Conservation (phyloP, 2,888 invertebrate species). For the Hypomecis atomaria region DNA sequence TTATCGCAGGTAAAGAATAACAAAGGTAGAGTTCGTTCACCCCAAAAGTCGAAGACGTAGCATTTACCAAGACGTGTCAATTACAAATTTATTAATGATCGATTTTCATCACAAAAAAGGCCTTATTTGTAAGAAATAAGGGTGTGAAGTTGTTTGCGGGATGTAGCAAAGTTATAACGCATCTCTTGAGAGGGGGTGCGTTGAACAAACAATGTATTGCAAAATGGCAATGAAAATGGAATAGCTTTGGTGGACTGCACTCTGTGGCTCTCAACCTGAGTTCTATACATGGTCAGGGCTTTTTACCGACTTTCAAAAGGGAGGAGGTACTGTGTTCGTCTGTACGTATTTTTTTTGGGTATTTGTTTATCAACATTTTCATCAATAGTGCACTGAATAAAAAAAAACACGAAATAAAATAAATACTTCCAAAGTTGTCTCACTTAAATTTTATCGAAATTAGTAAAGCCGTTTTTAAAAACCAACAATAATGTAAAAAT, state of each 20-base stretch:
- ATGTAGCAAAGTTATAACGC: constrained; percentile 52
- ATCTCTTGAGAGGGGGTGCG: constrained; percentile 69
- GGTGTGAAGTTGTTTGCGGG: constrained; percentile 32
- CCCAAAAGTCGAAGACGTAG: constrained; percentile 52
- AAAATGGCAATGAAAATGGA: constrained; percentile 68
- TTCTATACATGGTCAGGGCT: background rate
- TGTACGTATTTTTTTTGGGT: no score
- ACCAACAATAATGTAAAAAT: no score
- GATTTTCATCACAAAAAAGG: constrained; percentile 32
- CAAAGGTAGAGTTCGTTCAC: constrained; percentile 52
- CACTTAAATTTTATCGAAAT: no score
- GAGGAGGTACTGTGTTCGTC: no score
- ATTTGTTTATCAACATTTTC: no score
- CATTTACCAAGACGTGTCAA: constrained; percentile 57
- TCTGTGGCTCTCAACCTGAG: constrained; percentile 57
- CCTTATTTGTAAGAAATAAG: constrained; percentile 45
- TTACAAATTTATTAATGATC: constrained; percentile 43
- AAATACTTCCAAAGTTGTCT: no score
- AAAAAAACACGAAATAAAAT: no score
- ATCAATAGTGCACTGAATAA: no score
- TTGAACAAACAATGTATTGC: constrained; percentile 81
- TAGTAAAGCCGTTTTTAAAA: no score
- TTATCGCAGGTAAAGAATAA: constrained; percentile 30
- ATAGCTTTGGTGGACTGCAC: constrained; percentile 56
- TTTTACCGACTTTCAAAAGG: no score